A percentile compares a stretch with the other conserved stretches of the same genome.
phyloP scores from a whole-genome alignment of 2,113 vertebrate genomes.

The Rostratula benghalensis region DNA sequence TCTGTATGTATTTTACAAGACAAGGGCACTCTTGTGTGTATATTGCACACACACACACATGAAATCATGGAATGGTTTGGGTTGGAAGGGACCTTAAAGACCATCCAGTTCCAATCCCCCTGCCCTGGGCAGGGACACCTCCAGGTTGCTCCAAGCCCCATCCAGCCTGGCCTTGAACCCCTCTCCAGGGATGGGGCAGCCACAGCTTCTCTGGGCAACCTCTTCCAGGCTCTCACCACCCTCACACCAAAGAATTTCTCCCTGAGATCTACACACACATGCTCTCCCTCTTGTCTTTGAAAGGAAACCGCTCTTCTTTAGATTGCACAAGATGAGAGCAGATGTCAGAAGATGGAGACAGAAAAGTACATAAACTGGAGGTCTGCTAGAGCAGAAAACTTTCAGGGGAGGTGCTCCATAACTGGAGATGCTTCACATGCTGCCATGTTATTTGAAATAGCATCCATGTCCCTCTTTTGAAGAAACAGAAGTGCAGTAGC shows the following conservation, averaged over 20 bases:
- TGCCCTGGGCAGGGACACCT: too few relatives aligned
- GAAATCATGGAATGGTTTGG: too few relatives aligned
- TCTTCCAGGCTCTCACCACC: too few relatives aligned
- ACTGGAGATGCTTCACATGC: neutral
- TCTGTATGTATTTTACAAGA: neutral
- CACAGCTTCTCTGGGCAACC: too few relatives aligned
- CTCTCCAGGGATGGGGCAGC: too few relatives aligned
- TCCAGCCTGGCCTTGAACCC: too few relatives aligned
- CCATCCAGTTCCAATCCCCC: too few relatives aligned
- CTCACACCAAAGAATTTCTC: too few relatives aligned
- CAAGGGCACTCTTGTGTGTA: neutral
- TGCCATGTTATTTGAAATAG: neutral
- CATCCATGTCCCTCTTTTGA: neutral
- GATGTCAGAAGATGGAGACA: neutral
- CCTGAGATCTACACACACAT: too few relatives aligned
- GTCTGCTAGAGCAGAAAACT: neutral
- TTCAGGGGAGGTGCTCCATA: neutral
- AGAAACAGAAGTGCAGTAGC: accelerated
- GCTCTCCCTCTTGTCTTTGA: neutral
- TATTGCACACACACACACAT: too few relatives aligned
- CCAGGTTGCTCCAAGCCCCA: too few relatives aligned
- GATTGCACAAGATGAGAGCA: neutral
- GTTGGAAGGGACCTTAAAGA: too few relatives aligned
- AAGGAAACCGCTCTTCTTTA: neutral
- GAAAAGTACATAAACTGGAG: neutral